Conservation (phyloP, 1,140 invertebrate genomes). For the Portunus trituberculatus region DNA sequence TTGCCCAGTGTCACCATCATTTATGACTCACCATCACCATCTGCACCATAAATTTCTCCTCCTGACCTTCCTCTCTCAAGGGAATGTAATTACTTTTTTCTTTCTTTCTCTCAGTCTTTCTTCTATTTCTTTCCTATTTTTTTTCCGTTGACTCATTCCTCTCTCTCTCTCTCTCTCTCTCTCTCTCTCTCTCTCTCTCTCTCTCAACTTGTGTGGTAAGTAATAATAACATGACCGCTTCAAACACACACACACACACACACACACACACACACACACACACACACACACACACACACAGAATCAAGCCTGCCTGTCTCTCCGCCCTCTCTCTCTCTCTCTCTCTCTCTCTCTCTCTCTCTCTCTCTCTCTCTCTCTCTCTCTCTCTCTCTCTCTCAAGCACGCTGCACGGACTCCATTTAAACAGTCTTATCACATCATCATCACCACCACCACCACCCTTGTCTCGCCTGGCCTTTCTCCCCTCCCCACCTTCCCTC, state of each 20-base stretch:
- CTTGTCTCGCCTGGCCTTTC: neutral
- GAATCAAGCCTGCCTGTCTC: neutral
- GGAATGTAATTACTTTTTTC: neutral
- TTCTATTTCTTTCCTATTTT: neutral
- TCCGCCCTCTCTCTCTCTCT: too few relatives aligned
- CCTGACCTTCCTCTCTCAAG: neutral
- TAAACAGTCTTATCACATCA: neutral
- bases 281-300: slow-evolving; percentile 6
- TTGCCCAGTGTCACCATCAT: neutral
- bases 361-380: too few relatives aligned
- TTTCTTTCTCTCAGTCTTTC: neutral
- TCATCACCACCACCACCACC: neutral
- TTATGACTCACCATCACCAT: neutral
- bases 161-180: too few relatives aligned
- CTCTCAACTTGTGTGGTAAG: too few relatives aligned
- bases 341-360: too few relatives aligned
- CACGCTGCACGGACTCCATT: too few relatives aligned
- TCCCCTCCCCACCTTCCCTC: neutral
- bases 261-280: slow-evolving; percentile 17
- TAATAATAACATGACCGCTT: neutral
- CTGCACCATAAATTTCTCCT: neutral
- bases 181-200: too few relatives aligned
- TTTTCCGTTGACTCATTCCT: neutral
- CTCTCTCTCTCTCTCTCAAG: too few relatives aligned
- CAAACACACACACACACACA: neutral